These are phyloP conservation scores for Hybos culiciformis DNA, from an alignment of 2,888 invertebrate genomes.

Conservation along the genomic window DNA sequence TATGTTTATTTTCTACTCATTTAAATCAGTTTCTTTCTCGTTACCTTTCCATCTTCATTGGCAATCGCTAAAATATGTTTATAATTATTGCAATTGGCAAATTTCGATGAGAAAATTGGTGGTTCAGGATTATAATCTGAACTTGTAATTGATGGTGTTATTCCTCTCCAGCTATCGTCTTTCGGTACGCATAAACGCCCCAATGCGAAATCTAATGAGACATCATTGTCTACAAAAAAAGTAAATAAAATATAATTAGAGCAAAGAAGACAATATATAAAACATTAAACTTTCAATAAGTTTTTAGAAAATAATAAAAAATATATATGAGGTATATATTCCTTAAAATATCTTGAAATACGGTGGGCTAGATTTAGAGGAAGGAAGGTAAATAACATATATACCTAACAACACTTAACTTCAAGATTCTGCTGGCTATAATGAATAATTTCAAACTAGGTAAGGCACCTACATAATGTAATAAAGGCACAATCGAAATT, in stretches of 20 bases:
- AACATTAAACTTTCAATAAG: neutral
- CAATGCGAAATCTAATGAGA: constrained; percentile 49
- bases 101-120: constrained; percentile 69
- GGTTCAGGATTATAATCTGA: constrained; percentile 47
- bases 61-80: constrained; percentile 66
- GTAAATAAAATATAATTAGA: constrained; percentile 11
- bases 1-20: neutral
- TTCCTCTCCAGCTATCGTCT: constrained; percentile 51
- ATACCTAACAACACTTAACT: too few species aligned
- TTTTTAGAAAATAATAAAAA: neutral
- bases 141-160: constrained; percentile 38
- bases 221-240: constrained; percentile 43
- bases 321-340: too few species aligned
- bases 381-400: too few species aligned
- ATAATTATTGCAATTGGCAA: constrained; percentile 49
- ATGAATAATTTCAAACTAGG: too few species aligned
- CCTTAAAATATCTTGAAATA: too few species aligned
- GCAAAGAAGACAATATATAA: constrained; percentile 7
- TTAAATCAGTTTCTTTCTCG: constrained; percentile 28
- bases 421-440: too few species aligned
- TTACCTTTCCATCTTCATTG: constrained; percentile 79
- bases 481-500: too few species aligned
- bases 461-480: too few species aligned
- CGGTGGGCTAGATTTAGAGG: too few species aligned
- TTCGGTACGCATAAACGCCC: constrained; percentile 47